A percentile compares a stretch with the other conserved stretches of the same genome.
These are phyloP conservation scores for Chromoteleia sp. DNA, from an alignment of 2,888 invertebrate species.

Conservation along the genomic window DNA sequence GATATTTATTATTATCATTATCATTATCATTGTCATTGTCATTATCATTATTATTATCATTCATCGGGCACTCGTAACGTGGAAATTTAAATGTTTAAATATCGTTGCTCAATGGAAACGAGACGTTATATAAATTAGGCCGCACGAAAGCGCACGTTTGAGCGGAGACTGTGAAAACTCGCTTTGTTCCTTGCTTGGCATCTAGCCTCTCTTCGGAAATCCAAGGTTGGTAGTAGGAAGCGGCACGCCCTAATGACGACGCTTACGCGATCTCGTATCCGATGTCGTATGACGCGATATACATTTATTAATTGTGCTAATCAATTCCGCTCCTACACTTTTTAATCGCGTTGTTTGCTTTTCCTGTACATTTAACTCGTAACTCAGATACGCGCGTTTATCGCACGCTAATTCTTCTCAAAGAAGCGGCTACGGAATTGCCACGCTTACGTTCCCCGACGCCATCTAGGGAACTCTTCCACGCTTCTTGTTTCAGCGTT, in stretches of 20 bases:
- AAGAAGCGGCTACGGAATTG: background rate
- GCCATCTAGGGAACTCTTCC: conserved; percentile 1
- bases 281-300: conserved; percentile 44
- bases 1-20: background rate
- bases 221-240: conserved; percentile 66
- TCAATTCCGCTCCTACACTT: conserved; percentile 39
- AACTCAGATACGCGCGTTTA: conserved; percentile 1
- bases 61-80: background rate
- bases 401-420: conserved; percentile 5
- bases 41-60: background rate
- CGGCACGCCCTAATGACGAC: conserved; percentile 61
- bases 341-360: conserved; percentile 46
- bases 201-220: conserved; percentile 48
- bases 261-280: conserved; percentile 55
- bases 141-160: conserved; percentile 37
- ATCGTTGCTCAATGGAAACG: conserved; percentile 33
- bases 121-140: conserved; percentile 51
- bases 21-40: no score
- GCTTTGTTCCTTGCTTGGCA: conserved; percentile 44
- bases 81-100: background rate
- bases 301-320: conserved; percentile 54
- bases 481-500: no score
- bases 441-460: background rate
- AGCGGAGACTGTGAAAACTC: conserved; percentile 58
- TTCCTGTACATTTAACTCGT: conserved; percentile 34